Evolutionary conservation across 1,140 invertebrate genomes (phyloP).

Genomic region (Radopholus similis): DNA sequence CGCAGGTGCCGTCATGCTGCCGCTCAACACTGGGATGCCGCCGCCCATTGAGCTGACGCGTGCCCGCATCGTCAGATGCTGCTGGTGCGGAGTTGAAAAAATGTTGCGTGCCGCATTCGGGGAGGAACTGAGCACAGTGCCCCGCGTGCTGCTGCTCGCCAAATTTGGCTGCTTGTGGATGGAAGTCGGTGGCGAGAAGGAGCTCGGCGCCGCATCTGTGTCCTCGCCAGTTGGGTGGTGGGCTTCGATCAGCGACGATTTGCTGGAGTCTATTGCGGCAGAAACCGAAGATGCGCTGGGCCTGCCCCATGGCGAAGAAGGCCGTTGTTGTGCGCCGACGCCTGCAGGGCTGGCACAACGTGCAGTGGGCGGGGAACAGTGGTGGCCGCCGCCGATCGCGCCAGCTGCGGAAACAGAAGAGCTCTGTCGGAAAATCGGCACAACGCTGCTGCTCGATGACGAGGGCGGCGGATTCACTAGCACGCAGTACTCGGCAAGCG

Average conservation of each 20-base stretch:
- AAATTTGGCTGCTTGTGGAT: not conserved
- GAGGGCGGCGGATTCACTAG: conserved; percentile 4
- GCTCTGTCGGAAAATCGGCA: not conserved
- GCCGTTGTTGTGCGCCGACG: no score
- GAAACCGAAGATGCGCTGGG: not conserved
- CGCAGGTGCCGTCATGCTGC: not conserved
- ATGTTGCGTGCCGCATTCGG: not conserved
- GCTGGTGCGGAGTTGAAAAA: not conserved
- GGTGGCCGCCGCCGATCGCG: not conserved
- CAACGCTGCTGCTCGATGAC: not conserved
- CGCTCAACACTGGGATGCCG: not conserved
- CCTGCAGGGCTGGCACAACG: conserved; percentile 1
- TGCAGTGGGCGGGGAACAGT: not conserved
- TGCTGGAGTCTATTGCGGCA: not conserved
- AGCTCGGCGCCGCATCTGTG: not conserved
- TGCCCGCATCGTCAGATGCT: no score
- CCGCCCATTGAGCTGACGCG: no score
- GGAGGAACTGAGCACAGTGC: not conserved
- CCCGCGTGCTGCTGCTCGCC: not conserved
- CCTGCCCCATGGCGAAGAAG: no score
- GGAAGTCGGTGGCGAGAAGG: not conserved
- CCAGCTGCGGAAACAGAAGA: not conserved
- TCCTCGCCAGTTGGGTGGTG: not conserved
- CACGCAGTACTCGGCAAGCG: conserved; percentile 20
- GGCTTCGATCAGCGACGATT: not conserved